Evolutionary conservation across 2,888 invertebrate genomes (phyloP), one percentile per base, ranked within the genome.

Genomic region (Cryptus viduatorius): DNA sequence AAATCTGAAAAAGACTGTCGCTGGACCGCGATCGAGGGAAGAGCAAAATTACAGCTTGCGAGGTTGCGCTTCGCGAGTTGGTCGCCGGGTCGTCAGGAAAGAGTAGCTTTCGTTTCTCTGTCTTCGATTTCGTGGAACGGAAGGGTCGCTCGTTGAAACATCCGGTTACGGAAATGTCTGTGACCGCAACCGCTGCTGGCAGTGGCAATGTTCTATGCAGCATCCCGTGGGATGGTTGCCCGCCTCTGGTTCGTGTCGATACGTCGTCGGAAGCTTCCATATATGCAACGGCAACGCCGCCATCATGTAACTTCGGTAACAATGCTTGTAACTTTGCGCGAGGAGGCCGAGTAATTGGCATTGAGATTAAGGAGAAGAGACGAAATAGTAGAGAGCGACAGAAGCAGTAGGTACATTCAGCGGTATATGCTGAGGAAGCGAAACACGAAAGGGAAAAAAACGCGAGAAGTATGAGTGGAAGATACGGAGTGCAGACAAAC

Each of bases 1-100:
- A 91, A 90, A 90, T 91, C 89, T 86, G 59, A 82, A 89, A 91
- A 91, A 90, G 89, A 90, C 88, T 71, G 69, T 69, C 65, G n/a
- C 72, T 53, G 59, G 81, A 16, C 75, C 69, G 56, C 31, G 73
- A 31, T 69, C 64, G 73, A 64, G 37, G 76, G 78, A 81, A 78
- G 68, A 84, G 69, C 67, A 53, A 16, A 73, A 44, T 59, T 29
- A 42, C 48, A 42, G 19, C 76, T 65, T 44, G 14, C 12, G 24
- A 42, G 19, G 71, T 65, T 44, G 14, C 12, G 24, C 42, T 69
- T 50, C 48, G 56, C 46, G 42, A 59, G n/a, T 14, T 59, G 48
- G 56, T 16, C 59, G 42, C 59, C 46, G 44, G 44, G 67, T 71
- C 19, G 48, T 29, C 19, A 14, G 37, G 37, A 7, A 37, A 37